A percentile compares a stretch with the other conserved stretches of the same genome.
Conservation (phyloP, 2,888 invertebrate genomes). For the Lumbricus terrestris region DNA sequence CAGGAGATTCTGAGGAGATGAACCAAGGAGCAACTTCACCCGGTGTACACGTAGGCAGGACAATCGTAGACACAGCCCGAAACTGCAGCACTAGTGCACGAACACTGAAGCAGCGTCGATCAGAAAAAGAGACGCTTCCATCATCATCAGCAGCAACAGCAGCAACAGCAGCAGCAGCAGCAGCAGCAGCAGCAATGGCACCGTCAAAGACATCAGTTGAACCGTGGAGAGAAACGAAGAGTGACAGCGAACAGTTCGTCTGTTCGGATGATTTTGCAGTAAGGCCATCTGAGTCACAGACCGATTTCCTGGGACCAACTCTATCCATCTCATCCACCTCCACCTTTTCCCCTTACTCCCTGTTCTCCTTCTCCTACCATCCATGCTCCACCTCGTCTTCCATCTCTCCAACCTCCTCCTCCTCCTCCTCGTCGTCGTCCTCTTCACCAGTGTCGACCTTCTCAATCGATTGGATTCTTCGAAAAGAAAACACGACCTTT, state of each 20-base stretch:
- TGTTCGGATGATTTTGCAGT: not conserved
- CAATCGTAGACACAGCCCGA: not conserved
- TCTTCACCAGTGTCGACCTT: not conserved
- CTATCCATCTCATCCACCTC: not conserved
- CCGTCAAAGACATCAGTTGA: not conserved
- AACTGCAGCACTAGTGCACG: not conserved
- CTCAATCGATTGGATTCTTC: not conserved
- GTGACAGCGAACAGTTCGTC: not conserved
- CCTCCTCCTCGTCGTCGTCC: not conserved
- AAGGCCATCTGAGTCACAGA: not conserved
- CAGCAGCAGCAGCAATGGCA: no score
- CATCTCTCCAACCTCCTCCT: not conserved
- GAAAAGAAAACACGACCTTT: not conserved
- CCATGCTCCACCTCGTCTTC: not conserved
- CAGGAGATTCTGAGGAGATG: not conserved
- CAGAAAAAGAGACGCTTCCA: not conserved
- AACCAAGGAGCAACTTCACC: not conserved
- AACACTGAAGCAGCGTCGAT: not conserved
- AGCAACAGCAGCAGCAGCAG: not conserved
- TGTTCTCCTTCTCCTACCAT: not conserved
- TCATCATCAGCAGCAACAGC: not conserved
- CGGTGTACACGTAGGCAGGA: not conserved
- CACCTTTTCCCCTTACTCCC: not conserved
- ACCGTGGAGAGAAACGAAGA: not conserved
- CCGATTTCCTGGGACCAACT: not conserved